phyloP scores from a whole-genome alignment of 1,140 invertebrate genomes.

The Cepaea nemoralis region DNA sequence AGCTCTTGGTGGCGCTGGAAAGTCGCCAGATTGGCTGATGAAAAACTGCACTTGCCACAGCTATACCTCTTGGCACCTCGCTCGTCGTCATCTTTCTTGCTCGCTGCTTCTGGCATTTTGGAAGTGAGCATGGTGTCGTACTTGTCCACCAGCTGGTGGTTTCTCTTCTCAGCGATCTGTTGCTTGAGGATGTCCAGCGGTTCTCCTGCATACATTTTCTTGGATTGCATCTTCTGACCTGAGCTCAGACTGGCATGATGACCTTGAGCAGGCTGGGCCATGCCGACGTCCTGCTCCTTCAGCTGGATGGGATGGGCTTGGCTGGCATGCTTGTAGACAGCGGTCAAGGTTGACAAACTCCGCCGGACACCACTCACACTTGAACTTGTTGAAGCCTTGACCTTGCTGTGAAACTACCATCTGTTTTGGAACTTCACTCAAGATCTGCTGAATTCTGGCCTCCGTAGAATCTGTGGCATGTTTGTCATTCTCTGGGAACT shows the following conservation, averaged over 20 bases:
- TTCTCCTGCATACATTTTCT: slow-evolving; percentile 6
- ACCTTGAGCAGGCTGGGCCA: neutral
- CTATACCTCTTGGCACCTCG: slow-evolving; percentile 49
- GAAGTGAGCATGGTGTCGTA: neutral
- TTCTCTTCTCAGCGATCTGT: slow-evolving; percentile 32
- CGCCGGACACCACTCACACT: slow-evolving; percentile 67
- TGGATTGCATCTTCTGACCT: neutral
- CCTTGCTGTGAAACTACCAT: neutral
- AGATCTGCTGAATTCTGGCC: slow-evolving; percentile 36
- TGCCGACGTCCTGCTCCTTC: slow-evolving; percentile 54
- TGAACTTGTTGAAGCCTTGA: slow-evolving; percentile 33
- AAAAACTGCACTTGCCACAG: slow-evolving; percentile 67
- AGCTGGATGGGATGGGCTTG: slow-evolving; percentile 59
- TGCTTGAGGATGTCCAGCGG: slow-evolving; percentile 33
- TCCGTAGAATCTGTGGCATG: neutral
- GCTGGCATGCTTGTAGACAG: slow-evolving; percentile 61
- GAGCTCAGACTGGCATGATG: neutral
- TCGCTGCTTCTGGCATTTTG: slow-evolving; percentile 22
- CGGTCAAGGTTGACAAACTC: slow-evolving; percentile 58
- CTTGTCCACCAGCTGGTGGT: slow-evolving; percentile 29
- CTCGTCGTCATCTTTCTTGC: slow-evolving; percentile 48
- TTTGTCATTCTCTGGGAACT: neutral
- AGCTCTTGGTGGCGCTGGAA: slow-evolving; percentile 63
- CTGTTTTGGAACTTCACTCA: slow-evolving; percentile 31
- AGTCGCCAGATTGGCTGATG: slow-evolving; percentile 58